phyloP scores from a whole-genome alignment of 2,888 invertebrate species.

The Halocaridina rubra region DNA sequence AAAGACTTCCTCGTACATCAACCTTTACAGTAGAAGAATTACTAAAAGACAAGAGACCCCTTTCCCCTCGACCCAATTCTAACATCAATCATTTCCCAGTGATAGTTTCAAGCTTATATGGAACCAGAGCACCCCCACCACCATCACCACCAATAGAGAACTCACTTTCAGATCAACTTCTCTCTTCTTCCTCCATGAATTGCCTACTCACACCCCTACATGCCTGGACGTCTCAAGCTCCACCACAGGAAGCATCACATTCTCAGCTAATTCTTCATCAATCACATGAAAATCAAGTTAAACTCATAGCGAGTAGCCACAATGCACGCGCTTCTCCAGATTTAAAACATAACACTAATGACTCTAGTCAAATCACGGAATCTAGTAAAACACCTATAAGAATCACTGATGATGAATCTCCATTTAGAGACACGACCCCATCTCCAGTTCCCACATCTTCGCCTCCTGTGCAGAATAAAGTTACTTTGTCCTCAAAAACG shows the following conservation, averaged over 20 bases:
- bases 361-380: not conserved
- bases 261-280: not conserved
- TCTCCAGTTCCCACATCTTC: too few relatives aligned
- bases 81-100: constrained; percentile 15
- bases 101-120: constrained; percentile 56
- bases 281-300: constrained; percentile 9
- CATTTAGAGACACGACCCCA: too few relatives aligned
- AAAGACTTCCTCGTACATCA: not conserved
- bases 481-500: too few relatives aligned
- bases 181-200: not conserved
- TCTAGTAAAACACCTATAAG: not conserved
- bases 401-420: too few relatives aligned
- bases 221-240: not conserved
- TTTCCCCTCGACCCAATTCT: not conserved
- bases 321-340: not conserved
- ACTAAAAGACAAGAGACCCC: constrained; percentile 52
- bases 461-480: too few relatives aligned
- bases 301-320: not conserved
- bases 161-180: not conserved
- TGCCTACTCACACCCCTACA: constrained; percentile 58
- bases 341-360: not conserved
- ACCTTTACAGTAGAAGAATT: constrained; percentile 63
- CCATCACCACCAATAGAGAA: not conserved
- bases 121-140: constrained; percentile 28
- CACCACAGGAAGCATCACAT: constrained; percentile 1